Conservation (phyloP, 2,888 invertebrate genomes). For the Thera britannica region DNA sequence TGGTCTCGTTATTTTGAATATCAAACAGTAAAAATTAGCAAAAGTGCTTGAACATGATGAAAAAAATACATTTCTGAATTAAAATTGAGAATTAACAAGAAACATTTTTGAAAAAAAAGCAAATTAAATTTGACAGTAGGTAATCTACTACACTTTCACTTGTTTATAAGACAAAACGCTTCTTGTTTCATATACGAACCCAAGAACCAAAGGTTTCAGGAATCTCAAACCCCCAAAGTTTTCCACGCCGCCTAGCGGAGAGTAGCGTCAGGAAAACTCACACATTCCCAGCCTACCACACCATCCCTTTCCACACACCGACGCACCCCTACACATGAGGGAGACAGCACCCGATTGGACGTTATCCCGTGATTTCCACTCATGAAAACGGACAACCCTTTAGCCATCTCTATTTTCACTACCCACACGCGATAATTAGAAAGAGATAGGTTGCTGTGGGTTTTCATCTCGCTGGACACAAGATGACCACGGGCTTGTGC, state of each 20-base stretch:
- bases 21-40: no score
- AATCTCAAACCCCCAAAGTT: conserved; percentile 38
- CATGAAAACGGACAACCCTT: conserved; percentile 78
- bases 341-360: conserved; percentile 75
- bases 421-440: conserved; percentile 60
- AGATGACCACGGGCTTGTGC: conserved; percentile 66
- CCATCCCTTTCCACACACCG: conserved; percentile 76
- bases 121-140: no score
- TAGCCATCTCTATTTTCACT: conserved; percentile 76
- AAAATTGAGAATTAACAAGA: no score
- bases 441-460: conserved; percentile 60
- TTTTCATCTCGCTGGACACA: conserved; percentile 66
- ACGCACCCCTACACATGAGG: conserved; percentile 77
- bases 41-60: no score
- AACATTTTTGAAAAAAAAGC: no score
- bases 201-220: conserved; percentile 38
- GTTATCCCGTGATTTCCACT: conserved; percentile 70
- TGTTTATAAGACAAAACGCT: not conserved
- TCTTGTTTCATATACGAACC: not conserved
- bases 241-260: conserved; percentile 78
- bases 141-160: no score
- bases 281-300: conserved; percentile 53
- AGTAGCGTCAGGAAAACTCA: conserved; percentile 70
- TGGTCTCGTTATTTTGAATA: no score
- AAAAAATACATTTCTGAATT: no score